Percentiles rank a stretch among this genome's conserved stretches.
These are phyloP conservation scores for Alcedo quadribrachys DNA, from an alignment of 2,797 vertebrate species.

Conservation along the genomic window DNA sequence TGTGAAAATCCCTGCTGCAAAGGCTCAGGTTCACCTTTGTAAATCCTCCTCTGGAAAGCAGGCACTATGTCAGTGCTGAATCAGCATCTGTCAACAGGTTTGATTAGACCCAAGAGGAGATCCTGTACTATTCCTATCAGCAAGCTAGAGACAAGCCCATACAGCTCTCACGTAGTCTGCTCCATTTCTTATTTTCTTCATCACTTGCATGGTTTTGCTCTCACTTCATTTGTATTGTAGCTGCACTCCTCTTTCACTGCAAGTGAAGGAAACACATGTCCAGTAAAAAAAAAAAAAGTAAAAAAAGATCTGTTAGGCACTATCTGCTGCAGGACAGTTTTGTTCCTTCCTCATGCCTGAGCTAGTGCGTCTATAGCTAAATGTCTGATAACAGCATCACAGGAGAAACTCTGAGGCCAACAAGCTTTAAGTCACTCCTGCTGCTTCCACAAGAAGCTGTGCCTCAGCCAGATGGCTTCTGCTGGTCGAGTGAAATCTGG, in stretches of 20 bases:
- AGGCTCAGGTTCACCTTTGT: background rate
- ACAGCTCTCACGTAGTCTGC: background rate
- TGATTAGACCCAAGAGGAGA: background rate
- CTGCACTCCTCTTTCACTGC: background rate
- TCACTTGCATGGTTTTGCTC: background rate
- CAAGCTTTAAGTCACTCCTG: background rate
- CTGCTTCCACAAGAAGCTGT: background rate
- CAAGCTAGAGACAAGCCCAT: background rate
- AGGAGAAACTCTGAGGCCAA: background rate
- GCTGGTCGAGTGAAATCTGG: background rate
- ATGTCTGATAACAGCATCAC: background rate
- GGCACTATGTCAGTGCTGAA: background rate
- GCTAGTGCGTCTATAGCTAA: background rate
- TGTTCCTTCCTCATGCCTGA: background rate
- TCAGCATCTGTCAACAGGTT: background rate
- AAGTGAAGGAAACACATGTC: background rate
- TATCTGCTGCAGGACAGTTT: background rate
- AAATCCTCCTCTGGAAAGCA: background rate
- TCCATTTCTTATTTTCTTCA: background rate
- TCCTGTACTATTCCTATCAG: background rate
- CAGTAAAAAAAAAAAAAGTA: background rate
- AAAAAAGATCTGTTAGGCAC: background rate
- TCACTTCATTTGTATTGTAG: background rate
- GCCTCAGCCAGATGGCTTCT: background rate
- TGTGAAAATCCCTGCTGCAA: background rate